Conservation (phyloP, 1,140 invertebrate species). For the Dysdera silvatica region DNA sequence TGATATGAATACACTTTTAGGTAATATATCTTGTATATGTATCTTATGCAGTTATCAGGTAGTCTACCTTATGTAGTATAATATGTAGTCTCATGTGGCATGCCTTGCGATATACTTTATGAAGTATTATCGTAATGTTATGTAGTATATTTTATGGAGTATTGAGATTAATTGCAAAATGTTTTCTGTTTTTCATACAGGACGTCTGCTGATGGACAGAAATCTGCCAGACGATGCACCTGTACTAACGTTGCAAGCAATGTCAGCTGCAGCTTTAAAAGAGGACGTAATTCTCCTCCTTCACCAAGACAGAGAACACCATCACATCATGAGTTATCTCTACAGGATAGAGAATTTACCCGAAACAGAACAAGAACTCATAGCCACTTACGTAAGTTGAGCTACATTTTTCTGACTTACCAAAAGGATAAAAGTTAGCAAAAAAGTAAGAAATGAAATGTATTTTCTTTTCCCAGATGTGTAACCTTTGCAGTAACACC, state of each 20-base stretch:
- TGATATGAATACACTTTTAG: background rate
- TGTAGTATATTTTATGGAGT: background rate
- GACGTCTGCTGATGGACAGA: constrained; percentile 39
- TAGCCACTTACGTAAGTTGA: constrained; percentile 67
- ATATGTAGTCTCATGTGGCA: background rate
- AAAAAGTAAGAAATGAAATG: background rate
- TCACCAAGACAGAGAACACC: constrained; percentile 80
- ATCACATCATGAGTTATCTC: constrained; percentile 82
- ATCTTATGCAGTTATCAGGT: background rate
- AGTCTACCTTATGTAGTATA: background rate
- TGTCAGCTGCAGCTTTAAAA: constrained; percentile 60
- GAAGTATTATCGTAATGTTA: background rate
- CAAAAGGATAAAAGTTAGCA: too few relatives aligned
- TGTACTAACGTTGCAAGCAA: constrained; percentile 36
- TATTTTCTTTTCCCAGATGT: constrained; percentile 54
- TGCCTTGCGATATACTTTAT: background rate
- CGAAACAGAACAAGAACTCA: constrained; percentile 65
- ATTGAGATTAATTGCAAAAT: background rate
- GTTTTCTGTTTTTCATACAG: constrained; percentile 36
- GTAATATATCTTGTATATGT: background rate
- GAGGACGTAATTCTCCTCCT: constrained; percentile 82
- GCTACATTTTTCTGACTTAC: too few relatives aligned
- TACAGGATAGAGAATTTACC: constrained; percentile 69
- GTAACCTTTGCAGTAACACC: constrained; percentile 81
- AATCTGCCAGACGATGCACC: constrained; percentile 34